These are phyloP conservation scores for Plagodis pulveraria DNA, from an alignment of 2,888 invertebrate genomes.

Conservation along the genomic window DNA sequence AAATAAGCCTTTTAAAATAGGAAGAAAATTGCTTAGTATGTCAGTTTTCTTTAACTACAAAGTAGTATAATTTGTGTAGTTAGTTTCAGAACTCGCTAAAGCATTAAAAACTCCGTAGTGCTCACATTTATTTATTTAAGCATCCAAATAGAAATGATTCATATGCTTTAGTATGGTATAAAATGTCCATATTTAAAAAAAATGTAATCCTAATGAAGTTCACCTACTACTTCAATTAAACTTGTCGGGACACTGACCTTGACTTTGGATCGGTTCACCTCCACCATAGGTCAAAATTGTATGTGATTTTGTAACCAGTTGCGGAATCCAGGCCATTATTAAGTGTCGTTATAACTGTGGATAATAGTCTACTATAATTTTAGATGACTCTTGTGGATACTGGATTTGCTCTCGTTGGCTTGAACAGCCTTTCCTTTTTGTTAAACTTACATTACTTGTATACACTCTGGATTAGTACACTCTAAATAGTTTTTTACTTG, in stretches of 20 bases:
- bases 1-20: no score
- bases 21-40: no score
- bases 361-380: constrained; percentile 8
- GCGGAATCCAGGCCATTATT: constrained; percentile 12
- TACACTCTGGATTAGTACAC: no score
- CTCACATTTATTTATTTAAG: no score
- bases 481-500: not conserved
- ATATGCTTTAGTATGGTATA: not conserved
- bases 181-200: not conserved
- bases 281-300: constrained; percentile 21
- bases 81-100: no score
- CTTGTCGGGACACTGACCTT: constrained; percentile 15
- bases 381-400: not conserved
- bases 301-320: constrained; percentile 18
- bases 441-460: not conserved
- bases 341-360: constrained; percentile 14
- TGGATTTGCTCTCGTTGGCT: not conserved
- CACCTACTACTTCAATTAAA: constrained; percentile 13
- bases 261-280: constrained; percentile 29
- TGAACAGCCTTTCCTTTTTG: not conserved
- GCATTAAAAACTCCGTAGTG: no score
- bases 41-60: no score
- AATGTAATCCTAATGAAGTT: constrained; percentile 4
- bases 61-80: no score
- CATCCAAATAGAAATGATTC: not conserved